phyloP scores from a whole-genome alignment of 1,140 invertebrate genomes.

The Pectinophora gossypiella region DNA sequence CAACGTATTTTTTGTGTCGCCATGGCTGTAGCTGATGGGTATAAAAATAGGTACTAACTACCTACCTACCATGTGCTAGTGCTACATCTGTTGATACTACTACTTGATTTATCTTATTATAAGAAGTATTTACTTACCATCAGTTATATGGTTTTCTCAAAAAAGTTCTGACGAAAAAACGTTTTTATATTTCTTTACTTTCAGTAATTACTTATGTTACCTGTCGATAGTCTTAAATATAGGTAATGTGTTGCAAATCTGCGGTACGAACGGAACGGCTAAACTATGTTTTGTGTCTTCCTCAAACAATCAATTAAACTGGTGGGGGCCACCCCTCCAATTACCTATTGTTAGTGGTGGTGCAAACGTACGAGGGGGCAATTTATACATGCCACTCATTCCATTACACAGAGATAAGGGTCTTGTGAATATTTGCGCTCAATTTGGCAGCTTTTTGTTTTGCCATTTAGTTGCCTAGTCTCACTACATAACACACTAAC shows the following conservation, averaged over 20 bases:
- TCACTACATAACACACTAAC: neutral
- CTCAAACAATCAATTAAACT: constrained; percentile 2
- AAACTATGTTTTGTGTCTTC: constrained; percentile 4
- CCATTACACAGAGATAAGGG: constrained; percentile 51
- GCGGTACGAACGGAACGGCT: neutral
- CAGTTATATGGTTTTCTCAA: too few species aligned
- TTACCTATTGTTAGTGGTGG: constrained; percentile 11
- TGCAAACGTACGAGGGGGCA: constrained; percentile 10
- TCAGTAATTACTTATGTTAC: too few species aligned
- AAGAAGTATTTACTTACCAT: too few species aligned
- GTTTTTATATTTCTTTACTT: too few species aligned
- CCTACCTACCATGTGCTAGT: too few species aligned
- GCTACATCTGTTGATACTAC: too few species aligned
- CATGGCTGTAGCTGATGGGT: too few species aligned
- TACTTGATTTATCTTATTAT: too few species aligned
- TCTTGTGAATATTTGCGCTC: constrained; percentile 41
- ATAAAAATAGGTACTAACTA: too few species aligned
- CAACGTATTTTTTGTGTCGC: too few species aligned
- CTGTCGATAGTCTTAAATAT: too few species aligned
- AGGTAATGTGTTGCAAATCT: neutral
- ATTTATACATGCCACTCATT: constrained; percentile 46
- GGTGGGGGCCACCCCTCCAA: neutral
- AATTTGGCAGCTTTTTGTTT: constrained; percentile 35
- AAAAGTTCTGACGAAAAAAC: too few species aligned
- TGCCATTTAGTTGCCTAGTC: constrained; percentile 13